Evolutionary conservation across 2,888 invertebrate species (phyloP).

Genomic region (Adelognathus sp.): DNA sequence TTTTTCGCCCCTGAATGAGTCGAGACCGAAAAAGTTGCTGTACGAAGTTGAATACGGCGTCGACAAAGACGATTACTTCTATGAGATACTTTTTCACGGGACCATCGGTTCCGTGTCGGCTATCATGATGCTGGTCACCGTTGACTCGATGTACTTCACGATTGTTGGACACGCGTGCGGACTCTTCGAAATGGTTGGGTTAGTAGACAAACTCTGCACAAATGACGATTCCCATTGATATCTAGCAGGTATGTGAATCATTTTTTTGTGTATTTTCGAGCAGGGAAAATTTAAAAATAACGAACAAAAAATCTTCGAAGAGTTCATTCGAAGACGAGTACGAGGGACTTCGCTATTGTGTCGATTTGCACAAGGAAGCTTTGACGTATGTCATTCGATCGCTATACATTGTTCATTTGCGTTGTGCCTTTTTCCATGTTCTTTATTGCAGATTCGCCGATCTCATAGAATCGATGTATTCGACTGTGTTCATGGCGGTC

Average conservation of each 20-base stretch:
- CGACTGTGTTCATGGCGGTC: neutral
- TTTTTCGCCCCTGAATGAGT: slow-evolving; percentile 42
- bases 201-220: neutral
- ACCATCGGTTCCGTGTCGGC: slow-evolving; percentile 10
- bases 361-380: neutral
- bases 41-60: slow-evolving; percentile 52
- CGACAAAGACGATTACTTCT: slow-evolving; percentile 54
- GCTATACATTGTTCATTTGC: neutral
- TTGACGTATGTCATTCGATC: neutral
- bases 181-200: slow-evolving; percentile 39
- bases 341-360: neutral
- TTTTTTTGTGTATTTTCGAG: neutral
- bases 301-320: no score
- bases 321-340: no score
- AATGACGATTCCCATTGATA: neutral
- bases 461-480: neutral
- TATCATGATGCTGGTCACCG: neutral
- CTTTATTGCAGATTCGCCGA: neutral
- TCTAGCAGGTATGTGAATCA: no score
- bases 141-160: slow-evolving; percentile 26
- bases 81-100: slow-evolving; percentile 44
- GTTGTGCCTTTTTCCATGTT: neutral
- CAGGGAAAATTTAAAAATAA: slow-evolving; percentile 16
- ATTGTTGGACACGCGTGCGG: slow-evolving; percentile 37
- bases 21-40: slow-evolving; percentile 39